Evolutionary conservation across 2,888 invertebrate species (phyloP), one percentile per base, ranked within the genome.

Genomic region (Tachystola acroxantha): DNA sequence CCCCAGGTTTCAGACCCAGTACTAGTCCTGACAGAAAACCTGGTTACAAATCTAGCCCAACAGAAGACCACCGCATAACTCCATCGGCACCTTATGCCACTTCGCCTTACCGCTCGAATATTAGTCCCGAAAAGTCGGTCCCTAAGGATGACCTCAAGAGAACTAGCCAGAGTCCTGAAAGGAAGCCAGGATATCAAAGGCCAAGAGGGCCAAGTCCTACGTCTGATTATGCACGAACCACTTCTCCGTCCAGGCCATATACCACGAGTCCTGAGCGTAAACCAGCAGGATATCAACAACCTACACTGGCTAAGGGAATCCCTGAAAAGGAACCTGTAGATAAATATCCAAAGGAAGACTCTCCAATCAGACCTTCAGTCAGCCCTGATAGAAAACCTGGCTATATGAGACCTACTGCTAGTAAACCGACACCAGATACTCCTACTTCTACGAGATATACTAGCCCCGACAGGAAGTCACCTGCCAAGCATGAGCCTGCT

Each of bases 371-470:
- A 28, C 29, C 35, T 11, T 59, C 53, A 32, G 35, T 40, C 1
- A 67, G 64, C 30, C 61, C 64, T 33, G 60, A 66, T 25, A 57
- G 56, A 34, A 63, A 62, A 41, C 77, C 77, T 5, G 66, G 64
- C 11, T 77, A 72, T 43, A 74, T 71, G 71, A 68, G 42, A 48
- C 70, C 73, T 20, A 78, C 70, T 11, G 62, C 61, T 5, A 64
- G 53, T 32, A 54, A 62, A 41, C 46, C 33, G 2, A 12, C 53
- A 7, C 25, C 47, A 19, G 51, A 53, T 2, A 43, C 40, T 16
- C 40, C 53, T 1, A 63, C 45, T 33, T 16, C 16, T 16, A 3
- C 16, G 6, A 51, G 32, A 20, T 9, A 11, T n/a, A 37, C 42
- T 9, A 60, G 54, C 10, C 42, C 67, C 38, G 61, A 57, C 37